Base-by-base conservation (phyloP, 2,888 invertebrate species). In the Xestia c-nigrum region DNA sequence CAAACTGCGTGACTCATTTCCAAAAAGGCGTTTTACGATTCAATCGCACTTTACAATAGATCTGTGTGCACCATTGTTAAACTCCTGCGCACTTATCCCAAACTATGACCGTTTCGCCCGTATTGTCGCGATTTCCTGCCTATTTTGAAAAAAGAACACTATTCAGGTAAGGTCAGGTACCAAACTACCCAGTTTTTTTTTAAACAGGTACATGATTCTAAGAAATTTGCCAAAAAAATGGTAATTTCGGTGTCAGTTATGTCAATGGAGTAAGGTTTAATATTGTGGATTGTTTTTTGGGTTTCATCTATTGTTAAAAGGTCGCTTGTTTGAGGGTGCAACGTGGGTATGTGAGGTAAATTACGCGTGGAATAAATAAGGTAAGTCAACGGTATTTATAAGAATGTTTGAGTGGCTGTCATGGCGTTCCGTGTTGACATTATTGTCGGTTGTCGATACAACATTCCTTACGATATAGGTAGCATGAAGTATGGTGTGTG, bases 51-150 rank as follows among this genome's bases (percentile, higher is more conserved):
- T 77, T 43, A 87, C 87, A 88, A 89, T 82, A 83, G 81, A 83
- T 84, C 65, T 80, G 71, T 81, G 78, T 70, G 50, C 82, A 38
- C 61, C 72, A 83, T 87, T 89, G 87, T 89, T 82, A 67, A 68
- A 85, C 83, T 71, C 76, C 74, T 88, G 88, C 83, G 87, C 85
- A 89, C 90, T 90, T 91, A 90, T 85, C 84, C 90, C 89, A 87
- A 87, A 88, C 88, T 89, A 84, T 92, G 94, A 93, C 93, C 94
- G 90, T 91, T 89, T 86, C 72, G 89, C 83, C 65, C 76, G 89
- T 83, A 93, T 95, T 95, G 95, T 95, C 93, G 91, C 92, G 88
- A 94, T 94, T 95, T 95, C 95, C 95, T 96, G 94, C 89, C 89
- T 87, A 81, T 89, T 90, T 89, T 86, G 90, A 93, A 92, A 93